phyloP scores from a whole-genome alignment of 2,797 vertebrate genomes.

The Craterocephalus amniculus region DNA sequence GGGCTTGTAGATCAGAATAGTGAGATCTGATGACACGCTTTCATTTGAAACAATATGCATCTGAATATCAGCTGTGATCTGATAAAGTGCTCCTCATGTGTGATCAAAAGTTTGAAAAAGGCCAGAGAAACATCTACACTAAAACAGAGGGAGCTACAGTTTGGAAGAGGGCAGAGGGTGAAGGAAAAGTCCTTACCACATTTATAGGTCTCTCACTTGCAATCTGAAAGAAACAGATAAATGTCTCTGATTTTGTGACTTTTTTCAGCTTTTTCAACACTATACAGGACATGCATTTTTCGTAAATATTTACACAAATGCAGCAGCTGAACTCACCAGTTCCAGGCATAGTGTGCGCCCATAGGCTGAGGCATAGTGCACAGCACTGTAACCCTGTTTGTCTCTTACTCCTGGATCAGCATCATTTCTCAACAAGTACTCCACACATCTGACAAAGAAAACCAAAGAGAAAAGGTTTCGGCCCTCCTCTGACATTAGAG shows the following conservation, averaged over 20 bases:
- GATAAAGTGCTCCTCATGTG: neutral
- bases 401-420: conserved; percentile 94
- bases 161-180: conserved; percentile 8
- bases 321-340: conserved; percentile 80
- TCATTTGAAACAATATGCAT: neutral
- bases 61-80: neutral
- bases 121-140: neutral
- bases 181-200: conserved; percentile 87
- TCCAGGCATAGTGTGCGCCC: conserved; percentile 95
- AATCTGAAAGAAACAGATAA: conserved; percentile 86
- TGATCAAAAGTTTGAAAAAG: neutral
- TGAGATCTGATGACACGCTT: neutral
- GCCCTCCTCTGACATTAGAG: neutral
- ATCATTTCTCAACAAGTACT: conserved; percentile 95
- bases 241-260: neutral
- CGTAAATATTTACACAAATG: neutral
- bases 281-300: neutral
- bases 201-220: conserved; percentile 95
- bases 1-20: too few species aligned
- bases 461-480: neutral
- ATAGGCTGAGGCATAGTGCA: conserved; percentile 96
- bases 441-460: conserved; percentile 88
- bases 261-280: neutral
- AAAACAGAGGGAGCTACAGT: conserved; percentile 80
- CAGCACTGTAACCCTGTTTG: conserved; percentile 93